Percentiles rank a stretch among this genome's conserved stretches.
These are phyloP conservation scores for Meloidogyne floridensis DNA, from an alignment of 1,140 invertebrate species.

Conservation along the genomic window DNA sequence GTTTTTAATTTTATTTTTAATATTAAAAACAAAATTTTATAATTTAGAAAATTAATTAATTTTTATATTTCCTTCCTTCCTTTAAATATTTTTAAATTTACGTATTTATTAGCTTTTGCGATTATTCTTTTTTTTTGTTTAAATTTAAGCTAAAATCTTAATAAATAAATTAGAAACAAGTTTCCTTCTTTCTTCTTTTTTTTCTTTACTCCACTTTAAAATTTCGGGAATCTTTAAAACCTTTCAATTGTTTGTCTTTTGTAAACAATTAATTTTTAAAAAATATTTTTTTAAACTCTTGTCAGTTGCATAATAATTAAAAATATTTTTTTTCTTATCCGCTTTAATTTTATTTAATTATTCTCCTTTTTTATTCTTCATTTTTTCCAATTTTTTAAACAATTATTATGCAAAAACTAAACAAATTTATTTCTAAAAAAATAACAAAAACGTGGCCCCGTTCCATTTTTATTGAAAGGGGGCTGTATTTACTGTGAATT, in stretches of 20 bases:
- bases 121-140: neutral
- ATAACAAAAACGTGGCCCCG: neutral
- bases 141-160: neutral
- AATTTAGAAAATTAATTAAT: neutral
- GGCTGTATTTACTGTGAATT: neutral
- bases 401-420: neutral
- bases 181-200: neutral
- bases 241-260: constrained; percentile 9
- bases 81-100: no score
- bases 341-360: no score
- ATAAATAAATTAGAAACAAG: neutral
- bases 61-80: neutral
- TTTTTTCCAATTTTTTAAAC: no score
- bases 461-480: neutral
- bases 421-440: neutral
- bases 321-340: no score
- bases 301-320: no score
- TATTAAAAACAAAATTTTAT: neutral
- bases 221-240: constrained; percentile 3
- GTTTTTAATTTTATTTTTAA: no score
- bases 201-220: neutral
- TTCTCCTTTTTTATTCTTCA: no score
- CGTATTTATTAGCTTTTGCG: neutral
- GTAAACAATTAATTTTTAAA: neutral
- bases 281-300: neutral